Evolutionary conservation across 2,113 vertebrate genomes (phyloP), one percentile per base, ranked within the genome.

Genomic region (Falcunculus frontatus): DNA sequence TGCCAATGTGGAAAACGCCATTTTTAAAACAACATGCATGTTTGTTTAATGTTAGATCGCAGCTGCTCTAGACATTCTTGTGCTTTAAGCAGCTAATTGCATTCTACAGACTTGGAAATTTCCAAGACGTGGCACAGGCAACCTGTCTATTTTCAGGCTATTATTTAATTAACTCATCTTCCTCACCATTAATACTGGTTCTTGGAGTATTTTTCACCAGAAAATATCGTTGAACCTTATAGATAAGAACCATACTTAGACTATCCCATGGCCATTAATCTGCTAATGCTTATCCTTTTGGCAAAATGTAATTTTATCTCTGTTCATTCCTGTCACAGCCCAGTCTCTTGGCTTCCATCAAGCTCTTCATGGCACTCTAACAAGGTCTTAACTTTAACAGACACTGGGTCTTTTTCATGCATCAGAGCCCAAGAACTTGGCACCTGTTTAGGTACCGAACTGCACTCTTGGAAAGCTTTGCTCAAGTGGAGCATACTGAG

Each of bases 401-500:
- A 32, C 29, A 72, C 22, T 21, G 30, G 57, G 44, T 78, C 84
- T 64, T 80, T 60, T 65, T 75, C 1, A 5, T 92, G 91, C 49
- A 49, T 84, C 83, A 91, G 74, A 96, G 85, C 49, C 63, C 53
- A 50, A 67, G 69, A 67, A 22, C 53, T 85, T 90, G 79, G 39
- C 50, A 79, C 37, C 39, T 89, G 13, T 89, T 80, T 77, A 77
- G 89, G 59, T 47, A 60, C 46, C 70, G 87, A 95, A 56, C 75
- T 88, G 39, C 64, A 80, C 25, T 96, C 82, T 57, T 95, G 39
- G 42, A 96, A 95, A 56, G 84, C 65, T 93, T 94, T 94, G 53
- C 67, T 89, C 74, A 75, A 91, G 86, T 78, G 95, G 87, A 96
- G 59, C 26, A 57, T 79, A 64, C 56, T 59, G 96, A 91, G 55